Conservation (phyloP, 2,888 invertebrate genomes). For the Rhodophaea formosa region DNA sequence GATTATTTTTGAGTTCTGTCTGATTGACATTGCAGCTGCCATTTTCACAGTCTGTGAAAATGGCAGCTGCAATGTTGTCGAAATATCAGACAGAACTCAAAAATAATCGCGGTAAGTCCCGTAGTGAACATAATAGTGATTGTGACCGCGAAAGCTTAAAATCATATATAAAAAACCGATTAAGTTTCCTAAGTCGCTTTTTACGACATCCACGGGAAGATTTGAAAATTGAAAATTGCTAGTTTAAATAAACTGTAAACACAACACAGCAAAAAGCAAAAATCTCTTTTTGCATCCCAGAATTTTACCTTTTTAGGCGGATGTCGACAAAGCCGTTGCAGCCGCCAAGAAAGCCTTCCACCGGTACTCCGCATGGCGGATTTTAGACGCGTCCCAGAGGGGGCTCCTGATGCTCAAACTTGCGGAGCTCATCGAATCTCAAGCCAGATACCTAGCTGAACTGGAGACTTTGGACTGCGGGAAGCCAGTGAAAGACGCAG, state of each 20-base stretch:
- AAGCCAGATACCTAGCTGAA: constrained; percentile 87
- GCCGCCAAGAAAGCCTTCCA: constrained; percentile 90
- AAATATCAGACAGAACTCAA: too few species aligned
- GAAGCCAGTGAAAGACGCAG: constrained; percentile 89
- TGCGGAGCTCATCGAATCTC: constrained; percentile 89
- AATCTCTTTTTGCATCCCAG: not conserved
- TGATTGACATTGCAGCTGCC: too few species aligned
- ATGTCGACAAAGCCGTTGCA: constrained; percentile 89
- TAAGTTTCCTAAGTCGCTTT: too few species aligned
- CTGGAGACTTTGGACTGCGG: constrained; percentile 97
- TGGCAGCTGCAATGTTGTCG: too few species aligned
- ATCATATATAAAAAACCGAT: too few species aligned
- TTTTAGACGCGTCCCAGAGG: constrained; percentile 89
- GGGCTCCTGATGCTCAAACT: constrained; percentile 86
- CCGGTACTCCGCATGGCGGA: constrained; percentile 88
- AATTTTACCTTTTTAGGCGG: constrained; percentile 78
- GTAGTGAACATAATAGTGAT: too few species aligned
- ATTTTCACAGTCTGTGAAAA: too few species aligned
- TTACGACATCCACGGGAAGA: too few species aligned
- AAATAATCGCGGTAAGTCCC: too few species aligned
- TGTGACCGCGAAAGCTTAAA: too few species aligned
- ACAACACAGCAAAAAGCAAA: not conserved
- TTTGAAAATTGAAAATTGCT: too few species aligned
- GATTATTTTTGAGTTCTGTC: too few species aligned
- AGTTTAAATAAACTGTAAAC: not conserved